Conservation (phyloP, 2,797 vertebrate species). For the Lepus townsendii region DNA sequence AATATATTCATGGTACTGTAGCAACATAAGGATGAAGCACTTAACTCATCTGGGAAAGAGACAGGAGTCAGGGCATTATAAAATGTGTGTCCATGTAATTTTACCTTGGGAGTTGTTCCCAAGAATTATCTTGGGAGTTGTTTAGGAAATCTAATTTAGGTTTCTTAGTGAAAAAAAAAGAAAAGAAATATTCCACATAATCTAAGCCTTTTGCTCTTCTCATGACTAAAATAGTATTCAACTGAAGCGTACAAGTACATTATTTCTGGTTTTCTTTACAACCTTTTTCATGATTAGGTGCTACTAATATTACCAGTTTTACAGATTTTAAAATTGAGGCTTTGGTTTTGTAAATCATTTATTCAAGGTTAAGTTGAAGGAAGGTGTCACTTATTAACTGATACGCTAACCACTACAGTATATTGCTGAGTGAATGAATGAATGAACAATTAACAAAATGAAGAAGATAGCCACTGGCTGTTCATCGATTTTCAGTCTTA, state of each 20-base stretch:
- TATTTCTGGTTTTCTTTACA: slow-evolving; percentile 9
- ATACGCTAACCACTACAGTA: not conserved
- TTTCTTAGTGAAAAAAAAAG: not conserved
- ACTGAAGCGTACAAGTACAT: not conserved
- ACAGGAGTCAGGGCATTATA: not conserved
- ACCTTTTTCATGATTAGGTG: not conserved
- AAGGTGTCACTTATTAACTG: not conserved
- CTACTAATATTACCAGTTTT: not conserved
- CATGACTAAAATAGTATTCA: not conserved
- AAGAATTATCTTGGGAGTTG: not conserved
- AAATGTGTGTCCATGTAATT: not conserved
- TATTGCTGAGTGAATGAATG: not conserved
- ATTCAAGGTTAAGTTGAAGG: not conserved
- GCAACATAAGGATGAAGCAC: not conserved
- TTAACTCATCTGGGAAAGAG: not conserved
- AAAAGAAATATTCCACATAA: not conserved
- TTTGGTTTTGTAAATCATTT: not conserved
- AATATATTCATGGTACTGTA: not conserved
- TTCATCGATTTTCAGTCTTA: not conserved
- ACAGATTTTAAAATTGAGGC: not conserved
- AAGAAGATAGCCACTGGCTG: not conserved
- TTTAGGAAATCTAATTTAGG: not conserved
- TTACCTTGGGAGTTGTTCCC: not conserved
- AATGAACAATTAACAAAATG: not conserved
- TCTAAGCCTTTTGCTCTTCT: not conserved